Evolutionary conservation across 1,140 invertebrate genomes (phyloP).

Genomic region (Ceratitis capitata): DNA sequence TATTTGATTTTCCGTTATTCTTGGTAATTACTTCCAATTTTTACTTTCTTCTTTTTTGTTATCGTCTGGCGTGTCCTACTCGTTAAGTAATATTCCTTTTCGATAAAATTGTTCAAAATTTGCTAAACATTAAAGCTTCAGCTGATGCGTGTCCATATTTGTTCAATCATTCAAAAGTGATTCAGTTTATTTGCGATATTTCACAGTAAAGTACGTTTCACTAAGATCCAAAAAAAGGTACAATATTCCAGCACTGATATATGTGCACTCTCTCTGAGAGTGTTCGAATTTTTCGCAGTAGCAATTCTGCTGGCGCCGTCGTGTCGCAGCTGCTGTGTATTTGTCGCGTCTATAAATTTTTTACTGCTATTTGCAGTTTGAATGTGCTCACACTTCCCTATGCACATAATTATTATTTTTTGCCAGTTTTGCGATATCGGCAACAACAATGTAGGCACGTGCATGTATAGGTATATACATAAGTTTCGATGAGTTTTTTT

Average conservation of each 20-base stretch:
- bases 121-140: too few species aligned
- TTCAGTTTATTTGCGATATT: too few species aligned
- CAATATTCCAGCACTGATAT: background rate
- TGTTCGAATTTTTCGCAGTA: background rate
- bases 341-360: conserved; percentile 11
- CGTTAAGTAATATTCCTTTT: too few species aligned
- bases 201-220: too few species aligned
- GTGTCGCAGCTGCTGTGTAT: background rate
- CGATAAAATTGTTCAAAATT: too few species aligned
- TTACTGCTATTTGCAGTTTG: conserved; percentile 1
- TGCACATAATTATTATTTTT: conserved; percentile 18
- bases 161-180: too few species aligned
- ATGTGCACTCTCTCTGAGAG: background rate
- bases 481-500: too few species aligned
- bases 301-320: conserved; percentile 1
- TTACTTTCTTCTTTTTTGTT: too few species aligned
- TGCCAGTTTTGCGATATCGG: background rate
- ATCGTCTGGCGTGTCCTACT: too few species aligned
- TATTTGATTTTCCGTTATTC: too few species aligned
- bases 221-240: background rate
- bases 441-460: background rate
- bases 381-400: conserved; percentile 3
- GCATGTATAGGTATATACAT: background rate
- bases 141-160: too few species aligned
- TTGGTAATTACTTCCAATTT: too few species aligned